These are phyloP conservation scores for Mareca strepera DNA, from an alignment of 2,797 vertebrate genomes.

Conservation along the genomic window DNA sequence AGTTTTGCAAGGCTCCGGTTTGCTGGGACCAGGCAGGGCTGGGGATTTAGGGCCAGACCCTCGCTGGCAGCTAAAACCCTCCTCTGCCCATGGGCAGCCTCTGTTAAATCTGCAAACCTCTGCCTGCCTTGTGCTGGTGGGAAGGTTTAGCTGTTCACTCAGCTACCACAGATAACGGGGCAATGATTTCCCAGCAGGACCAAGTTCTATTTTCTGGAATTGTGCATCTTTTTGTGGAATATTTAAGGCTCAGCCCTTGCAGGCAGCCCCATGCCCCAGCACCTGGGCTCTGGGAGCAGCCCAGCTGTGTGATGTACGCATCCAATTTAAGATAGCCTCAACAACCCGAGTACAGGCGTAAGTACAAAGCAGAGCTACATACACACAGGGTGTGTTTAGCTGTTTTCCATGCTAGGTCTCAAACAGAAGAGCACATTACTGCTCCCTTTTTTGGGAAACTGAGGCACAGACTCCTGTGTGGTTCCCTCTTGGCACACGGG, in stretches of 20 bases:
- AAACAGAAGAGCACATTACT: rapidly evolving
- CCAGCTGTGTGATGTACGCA: not conserved
- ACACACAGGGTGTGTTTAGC: not conserved
- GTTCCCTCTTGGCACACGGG: not conserved
- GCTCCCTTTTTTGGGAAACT: not conserved
- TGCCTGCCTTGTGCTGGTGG: not conserved
- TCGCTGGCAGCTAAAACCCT: constrained; percentile 12
- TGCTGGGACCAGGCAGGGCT: not conserved
- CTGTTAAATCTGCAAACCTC: constrained; percentile 7
- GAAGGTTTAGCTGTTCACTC: not conserved
- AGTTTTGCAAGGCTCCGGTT: not conserved
- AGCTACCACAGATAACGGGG: not conserved
- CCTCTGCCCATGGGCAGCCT: not conserved
- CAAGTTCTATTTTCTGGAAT: not conserved
- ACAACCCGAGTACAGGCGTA: rapidly evolving
- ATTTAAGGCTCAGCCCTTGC: not conserved
- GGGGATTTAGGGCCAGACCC: constrained; percentile 22
- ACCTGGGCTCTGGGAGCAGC: not conserved
- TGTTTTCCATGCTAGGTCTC: not conserved
- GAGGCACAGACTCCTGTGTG: not conserved
- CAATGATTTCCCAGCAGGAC: not conserved
- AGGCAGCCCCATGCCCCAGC: not conserved
- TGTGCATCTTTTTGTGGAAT: not conserved
- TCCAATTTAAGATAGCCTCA: not conserved
- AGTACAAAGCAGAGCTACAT: not conserved